phyloP scores from a whole-genome alignment of 1,140 invertebrate species.

The Trichomalopsis sarcophagae region DNA sequence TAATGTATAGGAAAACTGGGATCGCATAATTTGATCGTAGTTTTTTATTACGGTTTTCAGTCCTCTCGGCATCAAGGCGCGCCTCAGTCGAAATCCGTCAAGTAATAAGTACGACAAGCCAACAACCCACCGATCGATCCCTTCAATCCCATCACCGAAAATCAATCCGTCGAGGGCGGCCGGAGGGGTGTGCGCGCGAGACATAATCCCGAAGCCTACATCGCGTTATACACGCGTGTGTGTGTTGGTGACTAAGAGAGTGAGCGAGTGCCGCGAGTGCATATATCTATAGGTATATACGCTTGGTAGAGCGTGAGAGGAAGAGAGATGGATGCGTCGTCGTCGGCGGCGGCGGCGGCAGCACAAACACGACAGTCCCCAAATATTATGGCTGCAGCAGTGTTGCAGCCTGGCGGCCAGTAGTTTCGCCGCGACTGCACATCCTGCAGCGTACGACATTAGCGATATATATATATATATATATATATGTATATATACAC shows the following conservation, averaged over 20 bases:
- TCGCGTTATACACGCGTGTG: background rate
- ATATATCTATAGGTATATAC: background rate
- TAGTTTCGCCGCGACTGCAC: background rate
- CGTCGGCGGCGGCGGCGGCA: too few species aligned
- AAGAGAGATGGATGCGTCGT: background rate
- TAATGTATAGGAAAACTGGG: background rate
- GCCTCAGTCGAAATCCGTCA: background rate
- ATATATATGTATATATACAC: too few species aligned
- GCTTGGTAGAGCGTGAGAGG: background rate
- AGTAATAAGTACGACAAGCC: background rate
- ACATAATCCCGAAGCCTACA: conserved; percentile 3
- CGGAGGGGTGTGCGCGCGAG: too few species aligned
- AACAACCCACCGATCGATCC: background rate
- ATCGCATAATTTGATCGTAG: background rate
- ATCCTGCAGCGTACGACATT: background rate
- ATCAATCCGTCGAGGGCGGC: background rate
- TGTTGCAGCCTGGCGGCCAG: background rate
- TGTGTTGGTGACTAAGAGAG: background rate
- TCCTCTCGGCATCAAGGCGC: background rate
- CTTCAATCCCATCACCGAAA: background rate
- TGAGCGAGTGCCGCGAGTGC: background rate
- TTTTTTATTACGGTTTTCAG: background rate
- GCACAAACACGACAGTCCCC: background rate
- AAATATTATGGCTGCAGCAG: conserved; percentile 6
- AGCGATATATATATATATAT: too few species aligned